Percentiles rank a stretch among this genome's conserved stretches.
phyloP scores from a whole-genome alignment of 1,140 invertebrate genomes.

The Lordiphosa clarofinis region DNA sequence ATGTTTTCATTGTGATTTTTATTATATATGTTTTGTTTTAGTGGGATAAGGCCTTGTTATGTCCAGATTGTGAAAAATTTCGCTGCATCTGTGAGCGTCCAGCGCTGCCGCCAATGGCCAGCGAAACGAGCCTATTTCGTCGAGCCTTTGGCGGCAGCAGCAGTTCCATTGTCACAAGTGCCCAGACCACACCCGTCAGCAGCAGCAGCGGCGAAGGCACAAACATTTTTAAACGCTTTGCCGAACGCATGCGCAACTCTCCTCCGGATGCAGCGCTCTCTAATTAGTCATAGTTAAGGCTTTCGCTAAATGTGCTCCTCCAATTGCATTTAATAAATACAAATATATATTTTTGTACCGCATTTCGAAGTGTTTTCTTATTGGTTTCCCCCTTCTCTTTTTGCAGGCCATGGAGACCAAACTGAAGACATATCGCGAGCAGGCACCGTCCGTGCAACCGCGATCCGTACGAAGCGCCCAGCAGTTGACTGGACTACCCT shows the following conservation, averaged over 20 bases:
- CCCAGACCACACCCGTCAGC: conserved; percentile 42
- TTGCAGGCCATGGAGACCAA: conserved; percentile 78
- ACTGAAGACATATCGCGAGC: conserved; percentile 75
- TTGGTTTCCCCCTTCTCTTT: conserved; percentile 13
- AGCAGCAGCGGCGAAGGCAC: conserved; percentile 40
- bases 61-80: conserved; percentile 76
- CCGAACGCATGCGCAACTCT: conserved; percentile 65
- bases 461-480: conserved; percentile 56
- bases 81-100: conserved; percentile 71
- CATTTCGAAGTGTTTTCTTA: conserved; percentile 34
- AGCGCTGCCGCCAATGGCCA: conserved; percentile 16
- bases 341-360: conserved; percentile 45
- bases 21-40: conserved; percentile 60
- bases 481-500: conserved; percentile 25
- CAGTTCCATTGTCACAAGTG: conserved; percentile 31
- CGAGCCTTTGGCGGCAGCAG: conserved; percentile 62
- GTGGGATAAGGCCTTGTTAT: conserved; percentile 78
- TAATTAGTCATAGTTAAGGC: conserved; percentile 11
- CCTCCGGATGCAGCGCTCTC: conserved; percentile 37
- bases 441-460: conserved; percentile 64
- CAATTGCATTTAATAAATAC: conserved; percentile 69
- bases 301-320: conserved; percentile 33
- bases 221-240: conserved; percentile 76
- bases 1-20: conserved; percentile 8
- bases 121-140: conserved; percentile 61